Evolutionary conservation across 2,888 invertebrate species (phyloP), one percentile per base, ranked within the genome.

Genomic region (Beris morrisii): DNA sequence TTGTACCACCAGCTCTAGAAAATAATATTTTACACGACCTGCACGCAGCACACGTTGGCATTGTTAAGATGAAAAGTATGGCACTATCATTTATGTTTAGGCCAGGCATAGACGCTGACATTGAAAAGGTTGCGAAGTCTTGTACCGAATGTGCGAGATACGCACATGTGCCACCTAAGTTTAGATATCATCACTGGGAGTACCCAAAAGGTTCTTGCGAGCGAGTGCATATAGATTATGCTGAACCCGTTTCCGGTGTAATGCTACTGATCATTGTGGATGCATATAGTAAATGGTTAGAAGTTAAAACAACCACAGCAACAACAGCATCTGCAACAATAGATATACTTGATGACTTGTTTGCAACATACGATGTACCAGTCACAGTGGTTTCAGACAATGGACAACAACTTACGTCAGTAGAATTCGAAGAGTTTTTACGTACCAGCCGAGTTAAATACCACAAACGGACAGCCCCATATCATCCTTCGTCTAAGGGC

Each of bases 171-270:
- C 44, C 45, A 12, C 68, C 44, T 4, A 57, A 57, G 46, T 57
- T 57, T 57, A 44, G 13, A 3, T 7, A 44, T 11, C 73, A 73
- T 45, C 67, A 67, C 22, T 73, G 71, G n/a, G n/a, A n/a, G n/a
- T n/a, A n/a, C n/a, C n/a, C n/a, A n/a, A n/a, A n/a, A n/a, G n/a
- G n/a, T n/a, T n/a, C n/a, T n/a, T n/a, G n/a, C n/a, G n/a, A n/a
- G n/a, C n/a, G n/a, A n/a, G n/a, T n/a, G n/a, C n/a, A 82, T 70
- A 71, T 78, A 5, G 81, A 82, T 70, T 81, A 78, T 72, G 78
- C 80, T 6, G 80, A 79, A 11, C 79, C 78, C 28, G 71, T 77
- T 54, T 56, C 72, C 11, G 75, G 74, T 9, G 66, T 66, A 7
- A 74, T 73, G 71, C 73, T 77, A 43, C 67, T 79, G 4, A 70